Base-by-base conservation (phyloP, 2,888 invertebrate genomes). In the Erebia epiphron region DNA sequence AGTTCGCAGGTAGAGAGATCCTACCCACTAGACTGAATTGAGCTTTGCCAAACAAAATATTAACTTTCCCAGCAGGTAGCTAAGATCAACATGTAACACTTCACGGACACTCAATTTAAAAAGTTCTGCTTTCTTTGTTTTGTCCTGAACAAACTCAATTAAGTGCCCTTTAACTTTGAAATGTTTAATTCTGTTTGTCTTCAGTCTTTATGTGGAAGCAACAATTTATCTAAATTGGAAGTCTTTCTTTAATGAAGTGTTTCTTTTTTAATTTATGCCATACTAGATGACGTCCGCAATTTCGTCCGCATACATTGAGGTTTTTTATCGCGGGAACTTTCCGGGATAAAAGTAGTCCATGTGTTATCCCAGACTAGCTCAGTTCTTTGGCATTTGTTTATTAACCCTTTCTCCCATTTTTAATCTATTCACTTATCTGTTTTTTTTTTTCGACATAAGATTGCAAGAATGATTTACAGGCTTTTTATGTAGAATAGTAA, bases 81-180 rank as follows among this genome's bases (percentile, higher is more conserved):
- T 86, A 92, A 93, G 92, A 93, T 92, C 92, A 93, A 93, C 93
- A 92, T 92, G 91, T 90, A 85, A 91, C 92, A 92, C 92, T 92
- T 91, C 88, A 86, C 87, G 90, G 90, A 89, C 91, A 88, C 87
- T 91, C 92, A 92, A 93, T 93, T 93, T 93, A 93, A 92, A 93
- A 92, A 93, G 90, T 88, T 92, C 90, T 86, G 79, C 79, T 79
- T 76, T 91, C 91, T 93, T 92, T 92, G 92, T 93, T 92, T 92
- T 91, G 89, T 91, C 91, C 92, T 92, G 90, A 92, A 90, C 91
- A 93, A 92, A 93, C 92, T 91, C 91, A 92, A 92, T 92, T 92
- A 92, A 88, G 86, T 91, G 88, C 87, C 87, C 87, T 89, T 88
- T 88, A 86, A 86, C 86, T 86, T 87, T 83, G 80, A 82, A 89